A percentile compares a stretch with the other conserved stretches of the same genome.
These are phyloP conservation scores for Hydrochoerus hydrochaeris DNA, from an alignment of 2,113 vertebrate genomes.

Conservation along the genomic window DNA sequence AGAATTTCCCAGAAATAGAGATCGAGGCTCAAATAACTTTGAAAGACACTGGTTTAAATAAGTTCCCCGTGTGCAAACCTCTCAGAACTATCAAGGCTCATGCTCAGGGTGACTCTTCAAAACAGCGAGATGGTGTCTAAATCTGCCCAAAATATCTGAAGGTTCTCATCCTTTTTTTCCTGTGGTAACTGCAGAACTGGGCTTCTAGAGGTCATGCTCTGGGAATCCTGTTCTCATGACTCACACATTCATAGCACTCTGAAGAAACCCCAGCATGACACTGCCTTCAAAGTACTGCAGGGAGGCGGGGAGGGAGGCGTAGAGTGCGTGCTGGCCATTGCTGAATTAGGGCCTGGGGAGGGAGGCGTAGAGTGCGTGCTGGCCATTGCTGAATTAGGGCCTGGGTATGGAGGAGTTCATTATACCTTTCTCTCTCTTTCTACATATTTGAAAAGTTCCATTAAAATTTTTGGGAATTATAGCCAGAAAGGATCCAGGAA, in stretches of 20 bases:
- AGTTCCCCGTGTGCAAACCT: neutral
- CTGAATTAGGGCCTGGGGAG: neutral
- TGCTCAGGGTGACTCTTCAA: neutral
- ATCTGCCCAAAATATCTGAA: neutral
- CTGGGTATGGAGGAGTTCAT: neutral
- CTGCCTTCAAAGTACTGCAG: neutral
- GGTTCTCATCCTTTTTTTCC: neutral
- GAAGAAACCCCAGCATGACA: neutral
- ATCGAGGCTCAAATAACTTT: neutral
- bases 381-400: neutral
- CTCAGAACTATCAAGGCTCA: neutral
- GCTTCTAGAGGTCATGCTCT: neutral
- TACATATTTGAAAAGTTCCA: neutral
- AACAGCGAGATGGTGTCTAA: neutral
- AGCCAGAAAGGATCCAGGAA: neutral
- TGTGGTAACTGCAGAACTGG: neutral
- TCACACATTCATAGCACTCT: neutral
- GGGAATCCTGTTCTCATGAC: slow-evolving; percentile 3
- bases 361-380: neutral
- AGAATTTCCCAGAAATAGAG: slow-evolving; percentile 11
- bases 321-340: neutral
- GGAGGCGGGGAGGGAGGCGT: neutral
- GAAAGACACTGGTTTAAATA: neutral
- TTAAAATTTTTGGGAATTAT: neutral
- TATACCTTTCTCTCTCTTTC: neutral